phyloP scores from a whole-genome alignment of 2,888 invertebrate genomes.

The Megalurothrips usitatus region DNA sequence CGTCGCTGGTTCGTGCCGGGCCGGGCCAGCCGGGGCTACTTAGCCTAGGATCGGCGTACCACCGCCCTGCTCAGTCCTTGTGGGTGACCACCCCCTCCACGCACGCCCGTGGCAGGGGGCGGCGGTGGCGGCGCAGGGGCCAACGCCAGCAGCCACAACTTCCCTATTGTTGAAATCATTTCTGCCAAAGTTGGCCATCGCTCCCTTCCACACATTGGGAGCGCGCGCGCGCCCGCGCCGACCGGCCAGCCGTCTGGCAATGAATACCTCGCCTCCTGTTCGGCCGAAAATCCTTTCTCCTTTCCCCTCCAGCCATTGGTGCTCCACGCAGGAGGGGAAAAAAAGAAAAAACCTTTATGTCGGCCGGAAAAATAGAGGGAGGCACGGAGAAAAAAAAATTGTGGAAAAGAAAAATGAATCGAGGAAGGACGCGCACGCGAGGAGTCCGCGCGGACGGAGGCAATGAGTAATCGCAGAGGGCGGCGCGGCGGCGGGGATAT shows the following conservation, averaged over 20 bases:
- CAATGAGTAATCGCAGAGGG: constrained; percentile 11
- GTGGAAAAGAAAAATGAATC: too few relatives aligned
- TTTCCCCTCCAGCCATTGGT: not conserved
- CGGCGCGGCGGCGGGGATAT: not conserved
- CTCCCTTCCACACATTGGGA: not conserved
- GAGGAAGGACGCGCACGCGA: too few relatives aligned
- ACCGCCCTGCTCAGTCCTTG: too few relatives aligned
- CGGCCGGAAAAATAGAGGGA: not conserved
- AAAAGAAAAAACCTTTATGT: too few relatives aligned
- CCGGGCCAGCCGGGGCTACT: not conserved
- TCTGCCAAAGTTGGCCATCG: not conserved
- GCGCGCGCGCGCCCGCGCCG: not conserved
- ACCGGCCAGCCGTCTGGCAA: not conserved
- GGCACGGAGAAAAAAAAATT: not conserved
- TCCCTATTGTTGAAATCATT: constrained; percentile 18
- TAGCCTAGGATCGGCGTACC: too few relatives aligned
- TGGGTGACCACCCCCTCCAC: too few relatives aligned
- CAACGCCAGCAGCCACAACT: not conserved
- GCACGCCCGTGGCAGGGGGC: too few relatives aligned
- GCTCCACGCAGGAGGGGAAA: too few relatives aligned
- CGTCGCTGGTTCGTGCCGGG: not conserved
- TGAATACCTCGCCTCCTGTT: not conserved
- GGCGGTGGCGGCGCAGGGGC: not conserved
- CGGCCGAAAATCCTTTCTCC: not conserved
- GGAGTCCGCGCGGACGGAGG: too few relatives aligned